A percentile compares a stretch with the other conserved stretches of the same genome.
phyloP scores from a whole-genome alignment of 1,140 invertebrate species.

The Scaptomyza pallida region DNA sequence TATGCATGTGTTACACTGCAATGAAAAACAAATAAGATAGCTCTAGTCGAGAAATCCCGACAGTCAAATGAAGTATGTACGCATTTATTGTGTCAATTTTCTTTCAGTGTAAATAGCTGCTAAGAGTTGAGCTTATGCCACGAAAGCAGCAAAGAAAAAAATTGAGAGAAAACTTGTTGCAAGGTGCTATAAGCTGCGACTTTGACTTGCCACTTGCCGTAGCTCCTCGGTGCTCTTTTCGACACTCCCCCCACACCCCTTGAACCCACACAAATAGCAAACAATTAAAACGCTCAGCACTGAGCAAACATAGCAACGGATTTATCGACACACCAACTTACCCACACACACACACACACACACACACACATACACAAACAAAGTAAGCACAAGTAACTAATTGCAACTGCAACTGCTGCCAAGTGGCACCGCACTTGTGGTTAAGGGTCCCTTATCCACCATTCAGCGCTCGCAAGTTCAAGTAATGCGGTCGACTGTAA shows the following conservation, averaged over 20 bases:
- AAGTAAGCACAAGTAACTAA: constrained; percentile 16
- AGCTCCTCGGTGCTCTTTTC: too few relatives aligned
- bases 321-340: constrained; percentile 35
- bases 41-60: too few relatives aligned
- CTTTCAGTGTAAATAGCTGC: constrained; percentile 5
- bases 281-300: constrained; percentile 69
- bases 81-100: too few relatives aligned
- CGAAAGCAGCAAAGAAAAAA: background rate
- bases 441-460: constrained; percentile 19
- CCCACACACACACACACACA: too few relatives aligned
- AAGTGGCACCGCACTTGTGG: constrained; percentile 41
- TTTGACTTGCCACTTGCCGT: constrained; percentile 58
- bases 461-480: too few relatives aligned
- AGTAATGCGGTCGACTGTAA: background rate
- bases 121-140: constrained; percentile 26
- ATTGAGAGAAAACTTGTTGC: constrained; percentile 50
- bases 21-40: too few relatives aligned
- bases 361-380: too few relatives aligned
- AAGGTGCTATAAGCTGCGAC: constrained; percentile 64
- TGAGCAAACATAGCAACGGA: constrained; percentile 28
- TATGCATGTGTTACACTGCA: too few relatives aligned
- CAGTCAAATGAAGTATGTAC: too few relatives aligned
- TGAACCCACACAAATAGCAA: constrained; percentile 50
- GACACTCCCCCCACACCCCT: background rate
- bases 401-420: constrained; percentile 33